A percentile compares a stretch with the other conserved stretches of the same genome.
Conservation (phyloP, 2,113 vertebrate genomes). For the Clupea harengus region DNA sequence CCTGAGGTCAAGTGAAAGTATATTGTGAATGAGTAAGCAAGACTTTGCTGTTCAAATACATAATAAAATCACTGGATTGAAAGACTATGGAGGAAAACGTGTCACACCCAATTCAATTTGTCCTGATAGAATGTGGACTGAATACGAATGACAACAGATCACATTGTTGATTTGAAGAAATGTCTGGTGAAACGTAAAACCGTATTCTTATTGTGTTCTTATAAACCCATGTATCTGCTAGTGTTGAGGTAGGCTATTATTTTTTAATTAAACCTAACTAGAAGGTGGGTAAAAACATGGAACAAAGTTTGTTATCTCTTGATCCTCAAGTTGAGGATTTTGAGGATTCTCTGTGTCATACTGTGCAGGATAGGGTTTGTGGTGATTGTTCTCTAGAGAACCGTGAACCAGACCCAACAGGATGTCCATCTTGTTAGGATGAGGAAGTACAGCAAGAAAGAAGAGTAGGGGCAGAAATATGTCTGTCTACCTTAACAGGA, state of each 20-base stretch:
- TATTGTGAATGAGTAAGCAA: too few relatives aligned
- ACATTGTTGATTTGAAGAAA: not conserved
- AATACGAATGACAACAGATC: constrained; percentile 51
- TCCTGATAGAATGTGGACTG: not conserved
- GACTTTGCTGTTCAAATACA: too few relatives aligned
- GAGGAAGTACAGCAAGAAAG: constrained; percentile 63
- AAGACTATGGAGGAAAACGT: too few relatives aligned
- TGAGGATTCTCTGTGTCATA: constrained; percentile 49
- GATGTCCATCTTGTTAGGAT: constrained; percentile 66
- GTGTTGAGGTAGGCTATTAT: not conserved
- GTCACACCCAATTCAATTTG: not conserved
- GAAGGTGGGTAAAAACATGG: not conserved
- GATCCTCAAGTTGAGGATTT: constrained; percentile 40
- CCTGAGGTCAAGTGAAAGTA: too few relatives aligned
- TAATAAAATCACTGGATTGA: too few relatives aligned
- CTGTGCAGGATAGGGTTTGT: constrained; percentile 54
- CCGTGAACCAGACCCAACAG: constrained; percentile 56
- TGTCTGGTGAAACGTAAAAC: not conserved
- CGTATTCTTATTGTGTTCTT: too few relatives aligned
- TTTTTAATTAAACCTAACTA: not conserved
- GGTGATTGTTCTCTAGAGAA: constrained; percentile 68
- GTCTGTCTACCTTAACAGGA: constrained; percentile 66
- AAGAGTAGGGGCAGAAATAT: constrained; percentile 65
- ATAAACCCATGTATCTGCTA: not conserved
- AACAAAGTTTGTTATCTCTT: constrained; percentile 25